Conservation (phyloP, 2,113 vertebrate species). For the Eulemur macaco region DNA sequence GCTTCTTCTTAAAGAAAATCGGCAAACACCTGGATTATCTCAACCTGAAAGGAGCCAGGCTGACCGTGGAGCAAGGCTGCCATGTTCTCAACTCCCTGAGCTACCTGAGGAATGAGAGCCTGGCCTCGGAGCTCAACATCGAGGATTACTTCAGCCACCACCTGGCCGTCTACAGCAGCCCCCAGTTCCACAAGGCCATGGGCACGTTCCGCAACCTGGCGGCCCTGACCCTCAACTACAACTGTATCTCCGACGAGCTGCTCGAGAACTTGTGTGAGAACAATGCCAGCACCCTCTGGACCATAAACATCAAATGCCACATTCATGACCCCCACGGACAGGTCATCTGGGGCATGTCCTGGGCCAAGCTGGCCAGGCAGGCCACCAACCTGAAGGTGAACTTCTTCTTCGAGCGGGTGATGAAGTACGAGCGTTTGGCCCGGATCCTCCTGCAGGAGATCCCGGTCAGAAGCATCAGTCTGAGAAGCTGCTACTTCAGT, state of each 20-base stretch:
- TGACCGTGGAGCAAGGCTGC: conserved; percentile 84
- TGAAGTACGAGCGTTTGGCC: conserved; percentile 77
- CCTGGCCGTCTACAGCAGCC: conserved; percentile 80
- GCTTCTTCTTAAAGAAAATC: conserved; percentile 81
- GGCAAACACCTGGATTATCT: conserved; percentile 80
- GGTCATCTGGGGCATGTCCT: conserved; percentile 80
- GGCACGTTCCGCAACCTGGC: conserved; percentile 76
- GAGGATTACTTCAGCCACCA: conserved; percentile 84
- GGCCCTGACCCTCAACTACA: conserved; percentile 84
- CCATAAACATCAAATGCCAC: conserved; percentile 85
- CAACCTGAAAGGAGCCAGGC: conserved; percentile 82
- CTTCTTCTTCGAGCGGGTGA: conserved; percentile 84
- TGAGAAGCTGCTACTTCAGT: conserved; percentile 83
- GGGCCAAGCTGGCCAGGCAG: conserved; percentile 80
- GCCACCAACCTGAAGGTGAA: conserved; percentile 81
- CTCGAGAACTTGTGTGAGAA: conserved; percentile 78
- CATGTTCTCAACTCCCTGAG: conserved; percentile 81
- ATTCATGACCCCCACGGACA: conserved; percentile 82
- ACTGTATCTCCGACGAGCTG: conserved; percentile 84
- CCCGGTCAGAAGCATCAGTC: conserved; percentile 81
- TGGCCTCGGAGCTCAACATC: conserved; percentile 80
- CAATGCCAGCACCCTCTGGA: conserved; percentile 70
- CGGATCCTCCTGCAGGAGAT: conserved; percentile 85
- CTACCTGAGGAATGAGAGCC: conserved; percentile 62
- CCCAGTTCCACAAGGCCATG: conserved; percentile 80